phyloP scores from a whole-genome alignment of 2,113 vertebrate genomes.

The Pelusios castaneus region DNA sequence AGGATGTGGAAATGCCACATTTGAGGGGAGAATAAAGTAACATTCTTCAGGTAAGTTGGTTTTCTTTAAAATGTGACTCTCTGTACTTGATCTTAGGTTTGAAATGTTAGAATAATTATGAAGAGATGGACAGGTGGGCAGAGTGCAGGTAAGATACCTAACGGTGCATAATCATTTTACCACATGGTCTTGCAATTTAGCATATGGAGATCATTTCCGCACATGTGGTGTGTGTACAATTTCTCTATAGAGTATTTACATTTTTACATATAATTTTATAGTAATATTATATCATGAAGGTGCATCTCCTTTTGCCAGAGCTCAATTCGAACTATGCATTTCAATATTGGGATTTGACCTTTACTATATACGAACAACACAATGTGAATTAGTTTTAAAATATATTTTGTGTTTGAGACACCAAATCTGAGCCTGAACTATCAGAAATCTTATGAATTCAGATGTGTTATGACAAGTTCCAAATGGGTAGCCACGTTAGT shows the following conservation, averaged over 20 bases:
- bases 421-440: neutral
- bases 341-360: neutral
- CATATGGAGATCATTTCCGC: neutral
- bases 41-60: neutral
- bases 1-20: fast-evolving
- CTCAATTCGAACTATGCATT: neutral
- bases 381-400: neutral
- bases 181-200: neutral
- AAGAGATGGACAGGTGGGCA: neutral
- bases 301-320: neutral
- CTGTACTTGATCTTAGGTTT: neutral
- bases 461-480: too few relatives aligned
- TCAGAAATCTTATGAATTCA: neutral
- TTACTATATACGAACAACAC: neutral
- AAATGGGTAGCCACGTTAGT: too few relatives aligned
- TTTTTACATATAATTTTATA: neutral
- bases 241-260: neutral
- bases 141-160: neutral
- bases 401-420: neutral
- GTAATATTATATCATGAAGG: neutral
- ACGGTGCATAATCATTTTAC: neutral
- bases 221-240: neutral
- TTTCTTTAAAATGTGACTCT: neutral
- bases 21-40: neutral
- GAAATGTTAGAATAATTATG: neutral